Base-by-base conservation (phyloP, 2,113 vertebrate species). In the Antigone vipio region DNA sequence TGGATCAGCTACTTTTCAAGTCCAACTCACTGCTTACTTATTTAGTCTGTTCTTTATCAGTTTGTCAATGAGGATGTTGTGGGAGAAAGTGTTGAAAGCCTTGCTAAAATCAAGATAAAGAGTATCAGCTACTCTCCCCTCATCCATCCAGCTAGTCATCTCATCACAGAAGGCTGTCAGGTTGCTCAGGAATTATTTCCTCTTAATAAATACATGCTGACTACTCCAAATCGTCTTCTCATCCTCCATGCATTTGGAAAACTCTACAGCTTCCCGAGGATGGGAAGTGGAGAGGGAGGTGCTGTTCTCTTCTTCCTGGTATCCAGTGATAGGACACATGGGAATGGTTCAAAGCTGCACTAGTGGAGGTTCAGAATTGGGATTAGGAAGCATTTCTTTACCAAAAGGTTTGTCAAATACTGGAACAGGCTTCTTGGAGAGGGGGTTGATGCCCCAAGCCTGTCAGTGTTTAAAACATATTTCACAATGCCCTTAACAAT, bases 381-480 rank as follows among this genome's bases (percentile, higher is more conserved):
- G 9, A 67, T 76, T 50, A 49, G 44, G 44, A 77, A 63, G 2
- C 8, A 73, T 35, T 88, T 62, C 3, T 53, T 68, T 64, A 50
- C 27, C 1, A 3, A 80, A 10, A 76, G 5, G 4, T 15, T 50
- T 7, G 24, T 45, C 27, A 73, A 59, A 68, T 7, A 59, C 23
- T 40, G 12, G 20, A 77, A 44, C 11, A 67, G 52, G 9, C 16
- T 64, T 93, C 11, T 44, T 47, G 60, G 49, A 59, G 23, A 29
- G 10, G 15, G 9, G 4, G 17, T 26, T 0, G 0, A 49, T 49
- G 42, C 3, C 26, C 26, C 45, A 71, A 45, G 7, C 8, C 17
- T 38, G 42, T 27, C 22, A 80, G 2, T 15, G 11, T 75, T 84
- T 47, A 87, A 17, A 18, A 29, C 26, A 7, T 1, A 30, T 49